Evolutionary conservation across 1,140 invertebrate genomes (phyloP), one percentile per base, ranked within the genome.

Genomic region (Papilio dardanus): DNA sequence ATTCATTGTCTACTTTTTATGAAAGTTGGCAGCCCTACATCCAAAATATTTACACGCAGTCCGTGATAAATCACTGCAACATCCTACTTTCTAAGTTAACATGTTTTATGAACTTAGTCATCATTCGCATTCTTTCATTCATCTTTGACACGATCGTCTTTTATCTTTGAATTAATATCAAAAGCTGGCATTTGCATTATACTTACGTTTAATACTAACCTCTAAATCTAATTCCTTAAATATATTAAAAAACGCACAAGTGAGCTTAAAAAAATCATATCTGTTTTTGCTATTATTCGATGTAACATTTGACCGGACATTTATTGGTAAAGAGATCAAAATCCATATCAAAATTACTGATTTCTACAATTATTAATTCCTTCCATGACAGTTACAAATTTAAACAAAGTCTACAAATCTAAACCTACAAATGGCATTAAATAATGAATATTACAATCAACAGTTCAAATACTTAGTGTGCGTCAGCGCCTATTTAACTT

Each of bases 71-170:
- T 83, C 80, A 81, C 79, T 83, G 82, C 40, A 80, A 69, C 76
- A 85, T 79, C 79, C 84, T 74, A 87, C 86, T 86, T 85, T 84
- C 82, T 74, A 74, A 62, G 75, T 81, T 62, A 62, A 30, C 75
- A 76, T 21, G 33, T 54, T 69, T 79, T 79, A 74, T 75, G 54
- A 66, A 76, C 74, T 76, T 62, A 33, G 37, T 65, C 65, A 35
- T 37, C 50, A 40, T 62, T 62, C 30, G 24, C 24, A 62, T 62
- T 62, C 54, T 28, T 28, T 54, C 19, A 58, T 58, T 62, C 54
- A 14, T 62, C 54, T 28, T 16, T 62, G 24, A 16, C 10, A 3
- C 54, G 0, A 28, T 58, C 54, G 12, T 28, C 54, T 16, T 28
- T 54, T 58, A 58, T 28, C 12, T 30, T 28, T 28, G 28, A 62